phyloP scores from a whole-genome alignment of 2,113 vertebrate genomes.

The Beaufortia kweichowensis region DNA sequence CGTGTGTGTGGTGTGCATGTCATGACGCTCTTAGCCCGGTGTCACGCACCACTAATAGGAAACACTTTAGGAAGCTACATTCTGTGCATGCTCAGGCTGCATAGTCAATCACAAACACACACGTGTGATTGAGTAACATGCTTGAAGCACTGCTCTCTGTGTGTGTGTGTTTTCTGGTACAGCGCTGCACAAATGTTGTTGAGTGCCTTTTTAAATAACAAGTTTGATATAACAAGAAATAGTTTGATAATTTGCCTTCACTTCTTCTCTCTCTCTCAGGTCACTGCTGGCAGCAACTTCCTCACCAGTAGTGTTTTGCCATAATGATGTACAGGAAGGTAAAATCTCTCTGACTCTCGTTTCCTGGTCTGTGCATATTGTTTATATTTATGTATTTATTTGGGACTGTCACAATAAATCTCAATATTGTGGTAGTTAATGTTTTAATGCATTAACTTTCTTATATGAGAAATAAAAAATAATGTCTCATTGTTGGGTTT shows the following conservation, averaged over 20 bases:
- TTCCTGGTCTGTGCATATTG: no score
- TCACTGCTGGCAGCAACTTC: conserved; percentile 78
- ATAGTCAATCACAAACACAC: conserved; percentile 30
- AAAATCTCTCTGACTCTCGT: conserved; percentile 55
- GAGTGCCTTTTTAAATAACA: not conserved
- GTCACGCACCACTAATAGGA: not conserved
- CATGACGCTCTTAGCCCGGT: not conserved
- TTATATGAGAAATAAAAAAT: no score
- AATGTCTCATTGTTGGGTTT: no score
- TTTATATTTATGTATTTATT: no score
- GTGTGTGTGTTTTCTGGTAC: not conserved
- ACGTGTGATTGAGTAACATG: not conserved
- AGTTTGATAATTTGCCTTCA: no score
- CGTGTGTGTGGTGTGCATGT: not conserved
- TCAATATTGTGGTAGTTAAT: no score
- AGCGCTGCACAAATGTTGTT: not conserved
- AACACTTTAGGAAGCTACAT: not conserved
- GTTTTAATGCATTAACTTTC: no score
- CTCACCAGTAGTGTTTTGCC: conserved; percentile 93
- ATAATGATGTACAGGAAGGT: conserved; percentile 96
- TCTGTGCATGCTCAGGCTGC: conserved; percentile 32
- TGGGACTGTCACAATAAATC: no score
- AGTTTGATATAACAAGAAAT: no score
- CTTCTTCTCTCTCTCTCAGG: conserved; percentile 62
- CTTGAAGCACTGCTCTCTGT: not conserved